A percentile compares a stretch with the other conserved stretches of the same genome.
These are phyloP conservation scores for Amphiprion percula DNA, from an alignment of 2,113 vertebrate genomes.

Conservation along the genomic window DNA sequence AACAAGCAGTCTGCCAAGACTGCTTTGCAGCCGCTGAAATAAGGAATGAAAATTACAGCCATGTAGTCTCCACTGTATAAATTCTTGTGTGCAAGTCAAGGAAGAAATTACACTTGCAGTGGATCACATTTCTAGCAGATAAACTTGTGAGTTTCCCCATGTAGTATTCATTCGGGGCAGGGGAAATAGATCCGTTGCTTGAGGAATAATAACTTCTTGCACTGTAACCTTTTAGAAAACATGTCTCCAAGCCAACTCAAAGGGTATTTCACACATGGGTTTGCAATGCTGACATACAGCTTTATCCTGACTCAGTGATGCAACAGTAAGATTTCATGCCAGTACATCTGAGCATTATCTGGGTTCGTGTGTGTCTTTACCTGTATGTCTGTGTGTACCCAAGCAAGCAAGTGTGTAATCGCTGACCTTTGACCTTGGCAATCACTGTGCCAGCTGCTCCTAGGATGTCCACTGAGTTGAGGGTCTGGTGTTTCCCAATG, in stretches of 20 bases:
- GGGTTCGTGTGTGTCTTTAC: conserved; percentile 7
- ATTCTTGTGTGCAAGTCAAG: conserved; percentile 58
- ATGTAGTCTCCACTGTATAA: conserved; percentile 12
- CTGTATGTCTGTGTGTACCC: background rate
- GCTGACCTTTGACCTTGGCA: conserved; percentile 97
- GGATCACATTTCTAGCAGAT: conserved; percentile 51
- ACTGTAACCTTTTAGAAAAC: conserved; percentile 33
- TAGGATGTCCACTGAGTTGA: conserved; percentile 94
- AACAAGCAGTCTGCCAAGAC: conserved; percentile 14
- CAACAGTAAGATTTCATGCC: conserved; percentile 7
- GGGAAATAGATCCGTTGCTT: conserved; percentile 24
- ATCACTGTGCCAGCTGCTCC: conserved; percentile 94
- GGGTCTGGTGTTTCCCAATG: conserved; percentile 93
- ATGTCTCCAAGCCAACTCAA: conserved; percentile 21
- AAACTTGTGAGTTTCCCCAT: conserved; percentile 36
- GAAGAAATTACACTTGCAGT: conserved; percentile 38
- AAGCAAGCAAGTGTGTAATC: background rate
- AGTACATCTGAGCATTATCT: conserved; percentile 13
- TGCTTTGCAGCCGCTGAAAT: conserved; percentile 22
- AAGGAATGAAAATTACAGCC: conserved; percentile 57
- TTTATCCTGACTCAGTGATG: background rate
- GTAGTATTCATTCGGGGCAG: conserved; percentile 34
- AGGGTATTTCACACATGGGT: conserved; percentile 22
- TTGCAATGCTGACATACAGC: background rate
- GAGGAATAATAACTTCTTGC: conserved; percentile 40